phyloP scores from a whole-genome alignment of 1,140 invertebrate genomes.

The Drosophila grimshawi region DNA sequence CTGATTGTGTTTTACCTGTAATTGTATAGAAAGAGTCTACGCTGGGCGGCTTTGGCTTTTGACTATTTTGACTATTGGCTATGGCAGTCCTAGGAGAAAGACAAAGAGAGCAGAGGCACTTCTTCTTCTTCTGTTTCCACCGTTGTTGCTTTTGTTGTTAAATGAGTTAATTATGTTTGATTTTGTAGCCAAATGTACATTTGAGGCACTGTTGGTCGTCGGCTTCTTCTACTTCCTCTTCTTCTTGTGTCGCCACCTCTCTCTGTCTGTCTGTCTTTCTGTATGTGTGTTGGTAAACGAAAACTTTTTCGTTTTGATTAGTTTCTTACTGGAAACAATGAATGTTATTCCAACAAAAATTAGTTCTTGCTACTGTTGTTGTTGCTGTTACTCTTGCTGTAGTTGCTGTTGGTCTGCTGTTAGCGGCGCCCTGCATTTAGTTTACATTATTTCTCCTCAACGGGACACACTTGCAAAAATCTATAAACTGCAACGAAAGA shows the following conservation, averaged over 20 bases:
- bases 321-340: slow-evolving; percentile 14
- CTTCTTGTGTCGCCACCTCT: not conserved
- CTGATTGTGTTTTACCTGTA: slow-evolving; percentile 24
- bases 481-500: slow-evolving; percentile 83
- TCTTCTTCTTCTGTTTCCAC: slow-evolving; percentile 19
- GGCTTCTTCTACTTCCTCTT: not conserved
- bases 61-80: slow-evolving; percentile 42
- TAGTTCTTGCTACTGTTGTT: slow-evolving; percentile 16
- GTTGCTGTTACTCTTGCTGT: slow-evolving; percentile 8
- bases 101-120: slow-evolving; percentile 13
- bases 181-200: slow-evolving; percentile 49
- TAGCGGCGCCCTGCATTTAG: slow-evolving; percentile 64
- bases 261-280: slow-evolving; percentile 16
- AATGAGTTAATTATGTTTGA: slow-evolving; percentile 40
- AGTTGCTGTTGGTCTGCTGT: slow-evolving; percentile 43
- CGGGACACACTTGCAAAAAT: slow-evolving; percentile 81
- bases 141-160: slow-evolving; percentile 42
- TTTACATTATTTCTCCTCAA: slow-evolving; percentile 81
- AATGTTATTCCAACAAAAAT: slow-evolving; percentile 60
- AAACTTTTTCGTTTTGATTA: slow-evolving; percentile 25
- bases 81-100: slow-evolving; percentile 69
- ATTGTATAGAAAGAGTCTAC: slow-evolving; percentile 64
- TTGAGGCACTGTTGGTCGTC: slow-evolving; percentile 72
- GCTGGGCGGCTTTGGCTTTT: slow-evolving; percentile 72
- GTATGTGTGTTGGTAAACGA: slow-evolving; percentile 23